Conservation (phyloP, 2,113 vertebrate genomes). For the Bubalus kerabau region DNA sequence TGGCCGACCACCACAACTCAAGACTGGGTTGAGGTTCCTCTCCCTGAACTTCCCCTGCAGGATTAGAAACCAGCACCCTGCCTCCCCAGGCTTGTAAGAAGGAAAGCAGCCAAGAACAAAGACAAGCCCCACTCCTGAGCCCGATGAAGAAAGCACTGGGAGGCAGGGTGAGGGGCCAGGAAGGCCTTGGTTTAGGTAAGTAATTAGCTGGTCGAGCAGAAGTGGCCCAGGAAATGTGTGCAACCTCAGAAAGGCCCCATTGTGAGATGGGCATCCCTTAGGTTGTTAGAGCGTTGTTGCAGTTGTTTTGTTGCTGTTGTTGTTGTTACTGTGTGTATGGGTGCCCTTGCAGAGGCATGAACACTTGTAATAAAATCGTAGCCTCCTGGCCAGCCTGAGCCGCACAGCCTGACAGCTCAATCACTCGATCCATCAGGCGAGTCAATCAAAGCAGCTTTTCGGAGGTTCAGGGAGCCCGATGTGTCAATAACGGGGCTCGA, state of each 20-base stretch:
- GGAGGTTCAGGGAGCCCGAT: slow-evolving; percentile 77
- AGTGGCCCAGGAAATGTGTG: not conserved
- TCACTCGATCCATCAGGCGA: slow-evolving; percentile 84
- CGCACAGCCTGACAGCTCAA: slow-evolving; percentile 84
- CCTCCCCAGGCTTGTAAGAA: not conserved
- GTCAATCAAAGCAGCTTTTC: slow-evolving; percentile 89
- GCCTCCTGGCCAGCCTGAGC: slow-evolving; percentile 54
- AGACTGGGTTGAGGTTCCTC: not conserved
- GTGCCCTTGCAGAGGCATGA: slow-evolving; percentile 24
- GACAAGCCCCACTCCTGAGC: not conserved
- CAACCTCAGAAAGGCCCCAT: not conserved
- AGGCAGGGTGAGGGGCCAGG: not conserved
- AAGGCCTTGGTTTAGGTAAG: not conserved
- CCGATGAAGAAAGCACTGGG: not conserved
- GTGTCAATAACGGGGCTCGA: slow-evolving; percentile 80
- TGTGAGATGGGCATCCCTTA: not conserved
- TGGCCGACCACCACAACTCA: not conserved
- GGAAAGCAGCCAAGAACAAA: slow-evolving; percentile 45
- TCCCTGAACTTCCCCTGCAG: not conserved
- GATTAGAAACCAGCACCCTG: not conserved
- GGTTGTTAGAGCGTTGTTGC: not conserved
- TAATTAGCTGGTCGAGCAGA: not conserved
- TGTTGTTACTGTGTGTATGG: not conserved
- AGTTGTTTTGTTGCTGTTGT: not conserved
- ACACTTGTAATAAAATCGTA: slow-evolving; percentile 72